Evolutionary conservation across 2,888 invertebrate genomes (phyloP), one percentile per base, ranked within the genome.

Genomic region (Netelia virgata): DNA sequence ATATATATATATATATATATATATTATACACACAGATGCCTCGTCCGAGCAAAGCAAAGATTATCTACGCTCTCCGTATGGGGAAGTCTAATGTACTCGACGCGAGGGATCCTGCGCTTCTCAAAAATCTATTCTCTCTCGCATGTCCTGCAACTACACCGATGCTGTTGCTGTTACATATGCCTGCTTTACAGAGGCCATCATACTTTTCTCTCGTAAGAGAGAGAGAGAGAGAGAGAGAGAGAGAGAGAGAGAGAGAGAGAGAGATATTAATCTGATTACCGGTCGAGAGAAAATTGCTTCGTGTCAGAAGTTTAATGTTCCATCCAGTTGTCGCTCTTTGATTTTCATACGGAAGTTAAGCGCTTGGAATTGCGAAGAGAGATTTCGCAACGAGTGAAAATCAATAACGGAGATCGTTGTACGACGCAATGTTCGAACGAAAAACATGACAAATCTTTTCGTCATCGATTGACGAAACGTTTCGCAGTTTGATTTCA

Each of bases 21-120:
- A 36, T 53, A 36, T 64, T 36, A 14, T 18, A 14, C 8, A 23
- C 28, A n/a, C 3, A 43, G 36, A 64, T 64, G 43, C 47, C 72
- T 57, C 47, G 23, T 50, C 66, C 16, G 69, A 64, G 73, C 76
- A 81, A 70, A 50, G 79, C 59, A 18, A 76, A 81, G 81, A 84
- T 84, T 81, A 84, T 81, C 77, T 74, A 81, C 64, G 74, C 84
- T 77, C 84, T 47, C 57, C 63, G 77, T 84, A 81, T 77, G 77
- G 81, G 50, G 55, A 84, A 77, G 63, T 81, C 77, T 81, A 77
- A 84, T 84, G 73, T 72, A 76, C 75, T 79, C 72, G 73, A 77
- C 77, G 68, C 76, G 73, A 23, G 64, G 64, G 63, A 81, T 80
- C 18, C 69, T 10, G 47, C 63, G 9, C 64, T 77, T 55, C 63